Evolutionary conservation across 1,140 invertebrate genomes (phyloP).

Genomic region (Drosophila setifemur): DNA sequence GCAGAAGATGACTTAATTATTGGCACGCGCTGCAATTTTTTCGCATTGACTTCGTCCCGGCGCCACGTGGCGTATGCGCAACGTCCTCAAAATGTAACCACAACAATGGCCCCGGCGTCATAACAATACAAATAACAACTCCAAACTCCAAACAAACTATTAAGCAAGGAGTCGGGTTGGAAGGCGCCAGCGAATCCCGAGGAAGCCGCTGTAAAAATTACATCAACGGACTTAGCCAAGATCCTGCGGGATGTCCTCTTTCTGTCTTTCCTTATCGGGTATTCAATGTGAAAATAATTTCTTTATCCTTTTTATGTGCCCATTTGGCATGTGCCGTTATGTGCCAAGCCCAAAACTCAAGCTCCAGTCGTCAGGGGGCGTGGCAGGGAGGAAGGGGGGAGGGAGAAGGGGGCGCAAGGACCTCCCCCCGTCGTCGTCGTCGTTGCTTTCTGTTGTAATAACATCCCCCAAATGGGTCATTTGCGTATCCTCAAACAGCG

Average conservation of each 20-base stretch:
- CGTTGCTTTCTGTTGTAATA: slow-evolving; percentile 71
- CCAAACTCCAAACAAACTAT: slow-evolving; percentile 35
- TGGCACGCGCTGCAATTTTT: slow-evolving; percentile 77
- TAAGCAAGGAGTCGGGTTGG: slow-evolving; percentile 37
- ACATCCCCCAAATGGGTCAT: slow-evolving; percentile 83
- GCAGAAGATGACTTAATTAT: slow-evolving; percentile 66
- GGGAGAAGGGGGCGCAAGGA: slow-evolving; percentile 1
- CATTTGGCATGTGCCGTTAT: slow-evolving; percentile 82
- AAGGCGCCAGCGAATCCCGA: slow-evolving; percentile 45
- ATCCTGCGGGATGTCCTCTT: slow-evolving; percentile 7
- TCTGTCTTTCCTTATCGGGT: slow-evolving; percentile 36
- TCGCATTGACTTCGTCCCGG: slow-evolving; percentile 56
- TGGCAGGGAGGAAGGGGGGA: background rate
- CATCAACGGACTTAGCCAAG: slow-evolving; percentile 66
- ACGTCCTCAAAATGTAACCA: slow-evolving; percentile 59
- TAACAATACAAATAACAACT: slow-evolving; percentile 27
- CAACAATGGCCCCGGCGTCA: slow-evolving; percentile 38
- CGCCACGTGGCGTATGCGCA: slow-evolving; percentile 72
- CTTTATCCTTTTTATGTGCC: slow-evolving; percentile 82
- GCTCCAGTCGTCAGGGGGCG: slow-evolving; percentile 13
- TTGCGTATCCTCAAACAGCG: slow-evolving; percentile 83
- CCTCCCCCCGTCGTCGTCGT: slow-evolving; percentile 22
- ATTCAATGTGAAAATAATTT: slow-evolving; percentile 82
- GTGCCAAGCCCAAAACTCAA: slow-evolving; percentile 49
- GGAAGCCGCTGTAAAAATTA: slow-evolving; percentile 67